Conservation (phyloP, 2,888 invertebrate genomes). For the Andrena marginata region DNA sequence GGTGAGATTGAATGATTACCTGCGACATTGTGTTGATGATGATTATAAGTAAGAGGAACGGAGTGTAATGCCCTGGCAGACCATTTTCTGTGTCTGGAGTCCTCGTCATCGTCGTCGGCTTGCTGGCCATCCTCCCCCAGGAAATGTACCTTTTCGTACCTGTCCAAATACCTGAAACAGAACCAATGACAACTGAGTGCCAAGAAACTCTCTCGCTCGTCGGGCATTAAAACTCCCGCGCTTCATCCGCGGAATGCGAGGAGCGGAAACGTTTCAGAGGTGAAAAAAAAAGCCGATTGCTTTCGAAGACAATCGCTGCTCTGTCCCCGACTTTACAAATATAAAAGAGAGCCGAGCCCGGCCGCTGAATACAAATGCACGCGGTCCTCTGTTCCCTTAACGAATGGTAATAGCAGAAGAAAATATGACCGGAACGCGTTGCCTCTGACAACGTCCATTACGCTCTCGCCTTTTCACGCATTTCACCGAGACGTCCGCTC, state of each 20-base stretch:
- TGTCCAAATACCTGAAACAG: slow-evolving; percentile 89
- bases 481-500: background rate
- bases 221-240: background rate
- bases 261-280: background rate
- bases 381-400: background rate
- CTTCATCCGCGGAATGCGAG: background rate
- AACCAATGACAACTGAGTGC: background rate
- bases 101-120: slow-evolving; percentile 91
- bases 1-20: slow-evolving; percentile 84
- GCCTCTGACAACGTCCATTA: slow-evolving; percentile 38
- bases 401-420: slow-evolving; percentile 37
- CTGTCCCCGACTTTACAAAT: slow-evolving; percentile 1
- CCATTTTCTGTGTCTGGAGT: slow-evolving; percentile 90
- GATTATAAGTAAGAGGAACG: slow-evolving; percentile 92
- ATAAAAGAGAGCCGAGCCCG: background rate
- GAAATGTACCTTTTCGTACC: slow-evolving; percentile 96
- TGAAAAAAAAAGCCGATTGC: background rate
- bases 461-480: background rate
- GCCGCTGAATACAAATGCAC: slow-evolving; percentile 36
- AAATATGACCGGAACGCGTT: slow-evolving; percentile 22
- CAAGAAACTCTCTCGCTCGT: background rate
- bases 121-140: slow-evolving; percentile 94
- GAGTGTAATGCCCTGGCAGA: slow-evolving; percentile 88
- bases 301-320: slow-evolving; percentile 16
- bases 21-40: slow-evolving; percentile 91